These are phyloP conservation scores for Eupeodes latifasciatus DNA, from an alignment of 2,888 invertebrate species.

Conservation along the genomic window DNA sequence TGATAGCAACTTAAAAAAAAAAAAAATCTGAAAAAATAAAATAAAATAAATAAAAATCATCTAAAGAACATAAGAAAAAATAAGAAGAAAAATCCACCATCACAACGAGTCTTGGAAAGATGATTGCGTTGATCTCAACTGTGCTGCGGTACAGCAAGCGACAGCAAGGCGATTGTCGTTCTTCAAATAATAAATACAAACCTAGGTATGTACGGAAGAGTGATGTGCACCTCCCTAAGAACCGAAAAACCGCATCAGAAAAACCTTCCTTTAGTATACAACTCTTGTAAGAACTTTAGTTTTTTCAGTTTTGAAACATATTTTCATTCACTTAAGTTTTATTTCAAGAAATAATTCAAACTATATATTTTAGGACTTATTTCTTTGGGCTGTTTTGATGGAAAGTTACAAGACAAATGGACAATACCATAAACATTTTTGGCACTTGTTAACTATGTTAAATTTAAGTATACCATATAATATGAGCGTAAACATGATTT, in stretches of 20 bases:
- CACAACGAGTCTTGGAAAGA: constrained; percentile 56
- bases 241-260: constrained; percentile 22
- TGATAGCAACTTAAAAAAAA: constrained; percentile 55
- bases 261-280: not conserved
- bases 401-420: no score
- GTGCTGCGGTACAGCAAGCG: not conserved
- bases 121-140: constrained; percentile 70
- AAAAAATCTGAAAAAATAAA: constrained; percentile 44
- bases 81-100: constrained; percentile 59
- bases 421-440: no score
- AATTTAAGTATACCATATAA: no score
- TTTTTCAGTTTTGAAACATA: constrained; percentile 7
- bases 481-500: no score
- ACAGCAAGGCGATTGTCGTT: constrained; percentile 42
- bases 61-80: constrained; percentile 62
- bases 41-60: constrained; percentile 33
- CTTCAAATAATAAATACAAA: constrained; percentile 4
- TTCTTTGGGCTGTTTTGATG: no score
- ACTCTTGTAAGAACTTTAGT: constrained; percentile 4
- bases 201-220: constrained; percentile 38
- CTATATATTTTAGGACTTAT: no score
- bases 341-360: not conserved
- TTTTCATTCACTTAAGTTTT: constrained; percentile 50
- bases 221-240: constrained; percentile 13
- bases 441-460: no score